phyloP scores from a whole-genome alignment of 1,140 invertebrate species.

The Adoxophyes honmai region DNA sequence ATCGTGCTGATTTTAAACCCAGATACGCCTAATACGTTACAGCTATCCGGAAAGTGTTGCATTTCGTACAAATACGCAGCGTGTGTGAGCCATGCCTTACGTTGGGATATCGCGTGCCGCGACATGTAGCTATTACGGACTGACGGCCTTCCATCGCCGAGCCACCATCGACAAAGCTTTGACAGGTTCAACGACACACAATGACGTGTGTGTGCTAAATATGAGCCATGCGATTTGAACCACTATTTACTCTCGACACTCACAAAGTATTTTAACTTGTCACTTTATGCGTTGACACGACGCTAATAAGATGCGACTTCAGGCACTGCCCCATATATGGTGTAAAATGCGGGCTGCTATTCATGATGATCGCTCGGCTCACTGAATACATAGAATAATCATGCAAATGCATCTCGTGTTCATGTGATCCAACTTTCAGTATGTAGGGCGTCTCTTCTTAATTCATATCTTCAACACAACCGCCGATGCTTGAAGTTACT shows the following conservation, averaged over 20 bases:
- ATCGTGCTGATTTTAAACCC: too few relatives aligned
- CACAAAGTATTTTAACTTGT: not conserved
- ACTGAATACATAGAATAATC: too few relatives aligned
- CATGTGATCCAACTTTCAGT: too few relatives aligned
- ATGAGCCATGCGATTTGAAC: not conserved
- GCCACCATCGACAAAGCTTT: constrained; percentile 23
- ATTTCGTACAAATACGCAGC: too few relatives aligned
- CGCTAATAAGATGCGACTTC: not conserved
- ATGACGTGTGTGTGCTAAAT: constrained; percentile 32
- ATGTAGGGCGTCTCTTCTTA: too few relatives aligned
- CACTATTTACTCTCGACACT: too few relatives aligned
- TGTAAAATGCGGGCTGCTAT: not conserved
- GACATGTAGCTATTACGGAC: constrained; percentile 31
- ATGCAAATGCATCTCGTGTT: too few relatives aligned
- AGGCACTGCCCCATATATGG: not conserved
- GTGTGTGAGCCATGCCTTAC: not conserved
- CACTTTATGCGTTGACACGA: not conserved
- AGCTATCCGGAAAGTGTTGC: too few relatives aligned
- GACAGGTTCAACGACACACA: constrained; percentile 39
- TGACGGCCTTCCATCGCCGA: constrained; percentile 18
- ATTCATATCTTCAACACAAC: too few relatives aligned
- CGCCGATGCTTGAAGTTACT: too few relatives aligned
- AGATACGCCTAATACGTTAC: too few relatives aligned
- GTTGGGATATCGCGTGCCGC: constrained; percentile 26
- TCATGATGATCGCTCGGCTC: not conserved